Evolutionary conservation across 2,888 invertebrate species (phyloP), one percentile per base, ranked within the genome.

Genomic region (Arctia plantaginis): DNA sequence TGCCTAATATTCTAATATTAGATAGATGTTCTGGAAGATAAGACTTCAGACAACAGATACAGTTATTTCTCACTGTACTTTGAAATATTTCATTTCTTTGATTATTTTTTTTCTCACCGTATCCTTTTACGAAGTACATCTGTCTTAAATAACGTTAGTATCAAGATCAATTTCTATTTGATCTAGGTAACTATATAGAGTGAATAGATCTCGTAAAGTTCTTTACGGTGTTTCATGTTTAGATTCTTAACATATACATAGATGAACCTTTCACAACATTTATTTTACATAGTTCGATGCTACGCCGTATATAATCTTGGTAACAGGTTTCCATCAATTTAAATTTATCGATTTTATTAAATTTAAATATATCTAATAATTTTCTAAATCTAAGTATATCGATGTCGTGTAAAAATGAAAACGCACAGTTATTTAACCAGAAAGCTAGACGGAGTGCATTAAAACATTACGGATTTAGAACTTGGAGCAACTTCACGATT

Each of bases 391-490:
- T 70, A 66, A 70, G 23, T 13, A 47, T 41, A 23, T n/a, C 27
- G 67, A 62, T 79, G 10, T 47, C 84, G 82, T 79, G 30, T 10
- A 66, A 51, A 76, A 88, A 82, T 85, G 92, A 78, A 86, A 84
- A 89, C 86, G 70, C 71, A 75, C 68, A 51, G 78, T 80, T 90
- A 89, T 91, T 90, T 90, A 91, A 89, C 89, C 86, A 82, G 84
- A 82, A 86, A 85, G 84, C 86, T 87, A 90, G 90, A 86, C 89
- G 82, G 85, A 90, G 90, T 92, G 91, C 92, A 92, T 92, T 91
- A 91, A 93, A 92, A 91, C 91, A 91, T 92, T 90, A 90, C 90
- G 88, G 90, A 91, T 91, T 90, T 88, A 86, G 89, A 90, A 91
- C 87, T 90, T 84, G 82, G 83, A 80, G 82, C 78, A 90, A 91